Percentiles rank a stretch among this genome's conserved stretches.
These are phyloP conservation scores for Ichneumoninae sp. DNA, from an alignment of 2,888 invertebrate genomes.

Conservation along the genomic window DNA sequence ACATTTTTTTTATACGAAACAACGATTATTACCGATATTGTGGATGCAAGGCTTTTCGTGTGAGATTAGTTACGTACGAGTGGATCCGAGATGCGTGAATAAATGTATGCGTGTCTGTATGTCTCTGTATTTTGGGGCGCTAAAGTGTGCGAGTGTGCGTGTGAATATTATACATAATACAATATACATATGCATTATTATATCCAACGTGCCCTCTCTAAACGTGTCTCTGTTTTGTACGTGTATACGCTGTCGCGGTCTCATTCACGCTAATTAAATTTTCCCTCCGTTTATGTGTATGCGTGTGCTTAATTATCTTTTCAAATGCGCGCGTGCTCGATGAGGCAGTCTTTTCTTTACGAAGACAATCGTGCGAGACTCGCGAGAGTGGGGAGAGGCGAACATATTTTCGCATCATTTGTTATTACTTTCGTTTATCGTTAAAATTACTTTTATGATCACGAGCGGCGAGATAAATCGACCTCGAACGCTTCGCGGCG, in stretches of 20 bases:
- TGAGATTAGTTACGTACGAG: slow-evolving; percentile 27
- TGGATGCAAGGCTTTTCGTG: slow-evolving; percentile 43
- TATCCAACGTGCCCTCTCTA: slow-evolving; percentile 33
- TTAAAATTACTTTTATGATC: background rate
- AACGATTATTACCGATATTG: slow-evolving; percentile 63
- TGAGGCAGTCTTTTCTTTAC: background rate
- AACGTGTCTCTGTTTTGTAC: slow-evolving; percentile 32
- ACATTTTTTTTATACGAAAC: slow-evolving; percentile 69
- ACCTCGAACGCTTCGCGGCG: background rate
- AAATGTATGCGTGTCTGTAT: slow-evolving; percentile 31
- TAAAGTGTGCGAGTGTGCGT: slow-evolving; percentile 47
- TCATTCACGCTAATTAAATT: slow-evolving; percentile 2
- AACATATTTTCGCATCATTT: background rate
- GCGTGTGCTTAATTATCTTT: slow-evolving; percentile 1
- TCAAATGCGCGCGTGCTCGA: background rate
- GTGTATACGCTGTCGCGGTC: slow-evolving; percentile 5
- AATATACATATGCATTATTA: slow-evolving; percentile 25
- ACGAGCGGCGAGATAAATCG: background rate
- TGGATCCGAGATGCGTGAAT: slow-evolving; percentile 23
- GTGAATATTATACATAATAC: slow-evolving; percentile 46
- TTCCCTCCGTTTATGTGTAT: slow-evolving; percentile 7
- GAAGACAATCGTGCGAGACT: background rate
- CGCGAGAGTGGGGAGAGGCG: slow-evolving; percentile 1
- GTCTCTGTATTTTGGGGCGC: slow-evolving; percentile 40
- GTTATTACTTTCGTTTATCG: slow-evolving; percentile 14